These are phyloP conservation scores for Rhysida immarginata DNA, from an alignment of 1,140 invertebrate species.

Conservation along the genomic window DNA sequence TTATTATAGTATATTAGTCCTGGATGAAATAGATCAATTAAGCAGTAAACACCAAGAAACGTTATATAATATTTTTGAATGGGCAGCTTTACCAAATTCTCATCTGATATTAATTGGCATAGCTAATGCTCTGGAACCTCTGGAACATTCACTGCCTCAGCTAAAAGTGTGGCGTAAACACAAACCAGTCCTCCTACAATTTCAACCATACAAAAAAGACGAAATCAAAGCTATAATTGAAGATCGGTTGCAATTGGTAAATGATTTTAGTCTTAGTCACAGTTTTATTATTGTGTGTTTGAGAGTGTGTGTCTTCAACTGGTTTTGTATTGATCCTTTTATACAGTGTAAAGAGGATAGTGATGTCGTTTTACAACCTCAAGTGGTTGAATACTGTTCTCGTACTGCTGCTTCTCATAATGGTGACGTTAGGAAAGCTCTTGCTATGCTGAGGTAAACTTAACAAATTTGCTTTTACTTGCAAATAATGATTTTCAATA, in stretches of 20 bases:
- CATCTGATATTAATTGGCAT: conserved; percentile 76
- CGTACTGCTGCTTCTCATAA: conserved; percentile 87
- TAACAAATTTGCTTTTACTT: too few species aligned
- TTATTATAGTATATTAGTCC: conserved; percentile 55
- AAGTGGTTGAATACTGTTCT: conserved; percentile 74
- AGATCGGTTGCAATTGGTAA: conserved; percentile 48
- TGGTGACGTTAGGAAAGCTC: conserved; percentile 80
- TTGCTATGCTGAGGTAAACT: conserved; percentile 42
- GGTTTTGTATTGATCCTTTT: conserved; percentile 10
- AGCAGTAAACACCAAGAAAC: conserved; percentile 67
- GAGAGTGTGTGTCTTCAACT: too few species aligned
- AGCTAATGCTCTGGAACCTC: conserved; percentile 90
- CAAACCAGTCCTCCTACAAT: conserved; percentile 44
- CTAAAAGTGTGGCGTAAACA: conserved; percentile 27
- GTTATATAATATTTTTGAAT: conserved; percentile 85
- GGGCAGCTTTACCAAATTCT: conserved; percentile 54
- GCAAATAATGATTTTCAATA: too few species aligned
- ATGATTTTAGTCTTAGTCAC: too few species aligned
- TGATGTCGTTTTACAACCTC: conserved; percentile 51
- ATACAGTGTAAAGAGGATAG: conserved; percentile 26
- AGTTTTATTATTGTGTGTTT: too few species aligned
- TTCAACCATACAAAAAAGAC: conserved; percentile 76
- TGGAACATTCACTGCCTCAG: conserved; percentile 73
- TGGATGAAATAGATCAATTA: conserved; percentile 94
- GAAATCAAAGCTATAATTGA: conserved; percentile 79